These are phyloP conservation scores for Xiphophorus maculatus DNA, from an alignment of 2,113 vertebrate species.

Conservation along the genomic window DNA sequence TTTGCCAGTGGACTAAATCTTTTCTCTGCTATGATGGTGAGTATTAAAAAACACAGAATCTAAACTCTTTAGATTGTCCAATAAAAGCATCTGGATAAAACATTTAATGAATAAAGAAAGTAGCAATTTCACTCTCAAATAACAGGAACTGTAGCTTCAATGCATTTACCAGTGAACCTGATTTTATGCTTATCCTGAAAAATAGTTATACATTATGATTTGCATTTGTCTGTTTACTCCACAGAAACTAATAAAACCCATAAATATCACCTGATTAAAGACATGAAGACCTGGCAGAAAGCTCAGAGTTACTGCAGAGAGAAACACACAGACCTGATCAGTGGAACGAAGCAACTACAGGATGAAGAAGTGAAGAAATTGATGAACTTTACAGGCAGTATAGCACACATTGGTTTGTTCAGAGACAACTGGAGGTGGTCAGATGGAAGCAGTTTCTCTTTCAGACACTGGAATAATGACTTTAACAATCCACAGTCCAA, in stretches of 20 bases:
- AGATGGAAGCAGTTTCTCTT: no score
- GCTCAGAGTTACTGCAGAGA: constrained; percentile 33
- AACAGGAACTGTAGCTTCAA: background rate
- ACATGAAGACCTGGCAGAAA: accelerated
- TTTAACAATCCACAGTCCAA: no score
- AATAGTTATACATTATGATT: background rate
- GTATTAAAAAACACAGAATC: no score
- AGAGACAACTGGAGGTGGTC: background rate
- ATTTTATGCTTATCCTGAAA: background rate
- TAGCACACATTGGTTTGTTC: background rate
- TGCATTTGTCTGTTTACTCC: background rate
- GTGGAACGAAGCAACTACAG: background rate
- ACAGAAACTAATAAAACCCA: accelerated
- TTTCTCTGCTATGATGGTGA: no score
- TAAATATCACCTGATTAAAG: accelerated
- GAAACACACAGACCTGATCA: constrained; percentile 30
- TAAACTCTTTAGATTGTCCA: no score
- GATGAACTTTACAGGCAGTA: no score
- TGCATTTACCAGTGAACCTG: background rate
- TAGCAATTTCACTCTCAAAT: no score
- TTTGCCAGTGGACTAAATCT: accelerated
- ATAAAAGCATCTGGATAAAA: no score
- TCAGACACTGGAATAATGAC: no score
- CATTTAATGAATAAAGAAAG: no score
- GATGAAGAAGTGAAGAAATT: background rate